Evolutionary conservation across 2,888 invertebrate species (phyloP), one percentile per base, ranked within the genome.

Genomic region (Luperina nickerlii): DNA sequence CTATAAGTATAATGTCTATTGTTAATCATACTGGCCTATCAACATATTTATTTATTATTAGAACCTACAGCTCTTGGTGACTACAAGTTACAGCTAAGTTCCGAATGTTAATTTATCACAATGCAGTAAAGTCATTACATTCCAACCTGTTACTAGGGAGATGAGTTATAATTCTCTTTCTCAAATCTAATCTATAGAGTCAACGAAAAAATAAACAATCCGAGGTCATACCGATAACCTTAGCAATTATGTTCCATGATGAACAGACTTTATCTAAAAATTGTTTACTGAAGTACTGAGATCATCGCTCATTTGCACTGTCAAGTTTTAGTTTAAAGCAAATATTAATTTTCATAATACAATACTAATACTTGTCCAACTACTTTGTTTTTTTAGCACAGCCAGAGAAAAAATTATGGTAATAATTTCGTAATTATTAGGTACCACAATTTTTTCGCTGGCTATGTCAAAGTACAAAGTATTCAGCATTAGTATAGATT

Each of bases 231-330:
- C 60, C 62, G 90, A 89, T 90, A 90, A 85, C 90, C 85, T 88
- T 74, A 81, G 81, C 83, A 81, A 82, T 85, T 73, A 85, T 81
- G 84, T 76, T 76, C 73, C 74, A 68, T 27, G 63, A 81, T 70
- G 74, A 81, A 76, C 45, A 69, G 66, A 80, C 73, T 82, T 89
- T 88, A 90, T 88, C 86, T 87, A 74, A 78, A 82, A 82, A 79
- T 63, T 90, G 86, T 90, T 92, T 89, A 88, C 87, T 82, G 76
- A 85, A 79, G 70, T 57, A 66, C 86, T 91, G 92, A 92, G 90
- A 90, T 91, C 91, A 92, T 91, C 87, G 78, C 79, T 88, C 78
- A 76, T 83, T 83, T 79, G 69, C 63, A 77, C 71, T 81, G 69
- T 45, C 62, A 68, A 82, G 66, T 20, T 78, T 77, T 63, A 68